These are phyloP conservation scores for Botia kubotai DNA, from an alignment of 2,797 vertebrate genomes.

Conservation along the genomic window DNA sequence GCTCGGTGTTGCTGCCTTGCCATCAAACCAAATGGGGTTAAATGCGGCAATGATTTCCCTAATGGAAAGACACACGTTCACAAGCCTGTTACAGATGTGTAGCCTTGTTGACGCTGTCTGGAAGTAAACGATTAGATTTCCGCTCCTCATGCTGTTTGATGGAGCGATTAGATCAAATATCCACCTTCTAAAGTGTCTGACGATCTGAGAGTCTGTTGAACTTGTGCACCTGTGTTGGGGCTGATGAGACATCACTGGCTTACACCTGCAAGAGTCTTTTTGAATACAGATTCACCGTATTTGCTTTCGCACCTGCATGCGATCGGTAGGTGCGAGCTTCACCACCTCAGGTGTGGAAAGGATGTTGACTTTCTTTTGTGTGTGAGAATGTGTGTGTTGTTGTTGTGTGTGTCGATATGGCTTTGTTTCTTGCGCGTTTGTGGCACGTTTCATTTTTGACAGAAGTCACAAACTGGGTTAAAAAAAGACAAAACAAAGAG, in stretches of 20 bases:
- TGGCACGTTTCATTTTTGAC: slow-evolving; percentile 38
- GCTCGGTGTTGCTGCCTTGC: slow-evolving; percentile 48
- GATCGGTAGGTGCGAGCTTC: slow-evolving; percentile 74
- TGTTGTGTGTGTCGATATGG: slow-evolving; percentile 29
- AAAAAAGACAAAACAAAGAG: slow-evolving; percentile 3
- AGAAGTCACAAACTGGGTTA: slow-evolving; percentile 33
- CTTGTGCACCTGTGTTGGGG: slow-evolving; percentile 20
- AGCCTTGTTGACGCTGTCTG: slow-evolving; percentile 50
- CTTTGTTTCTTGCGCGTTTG: slow-evolving; percentile 41
- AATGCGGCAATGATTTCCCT: slow-evolving; percentile 54
- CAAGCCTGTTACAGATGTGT: slow-evolving; percentile 52
- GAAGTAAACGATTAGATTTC: slow-evolving; percentile 53
- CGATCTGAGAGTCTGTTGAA: slow-evolving; percentile 39
- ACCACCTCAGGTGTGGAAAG: slow-evolving; percentile 73
- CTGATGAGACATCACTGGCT: slow-evolving; percentile 47
- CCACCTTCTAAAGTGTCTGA: slow-evolving; percentile 33
- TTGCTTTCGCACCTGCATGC: slow-evolving; percentile 73
- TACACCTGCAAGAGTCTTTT: slow-evolving; percentile 52
- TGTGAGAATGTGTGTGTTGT: slow-evolving; percentile 32
- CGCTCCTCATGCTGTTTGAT: slow-evolving; percentile 41
- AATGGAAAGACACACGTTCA: slow-evolving; percentile 51
- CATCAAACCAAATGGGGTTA: slow-evolving; percentile 54
- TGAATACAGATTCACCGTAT: slow-evolving; percentile 72
- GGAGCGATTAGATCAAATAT: slow-evolving; percentile 37
- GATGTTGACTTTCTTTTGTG: slow-evolving; percentile 68